phyloP scores from a whole-genome alignment of 2,113 vertebrate genomes.

The Capricornis sumatraensis region DNA sequence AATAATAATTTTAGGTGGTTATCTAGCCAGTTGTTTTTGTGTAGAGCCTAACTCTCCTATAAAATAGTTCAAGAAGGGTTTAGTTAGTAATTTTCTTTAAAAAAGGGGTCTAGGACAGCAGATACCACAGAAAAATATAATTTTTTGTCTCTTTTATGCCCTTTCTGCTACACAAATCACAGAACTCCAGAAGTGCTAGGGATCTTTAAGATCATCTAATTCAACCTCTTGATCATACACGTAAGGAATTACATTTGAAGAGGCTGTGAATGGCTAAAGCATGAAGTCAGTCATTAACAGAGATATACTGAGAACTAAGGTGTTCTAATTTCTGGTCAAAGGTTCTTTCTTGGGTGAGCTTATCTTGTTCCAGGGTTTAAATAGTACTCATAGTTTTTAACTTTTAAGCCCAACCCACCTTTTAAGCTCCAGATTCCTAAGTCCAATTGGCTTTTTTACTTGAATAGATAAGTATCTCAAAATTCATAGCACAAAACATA shows the following conservation, averaged over 20 bases:
- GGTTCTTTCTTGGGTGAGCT: background rate
- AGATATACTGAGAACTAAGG: background rate
- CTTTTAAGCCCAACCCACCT: background rate
- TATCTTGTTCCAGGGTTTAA: background rate
- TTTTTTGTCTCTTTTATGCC: background rate
- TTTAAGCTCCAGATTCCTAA: background rate
- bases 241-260: background rate
- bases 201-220: background rate
- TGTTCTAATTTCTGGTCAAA: background rate
- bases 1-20: conserved; percentile 51
- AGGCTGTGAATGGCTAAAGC: background rate
- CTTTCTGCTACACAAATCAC: background rate
- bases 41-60: conserved; percentile 37
- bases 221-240: background rate
- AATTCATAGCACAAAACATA: background rate
- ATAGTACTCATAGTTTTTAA: background rate
- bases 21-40: conserved; percentile 9
- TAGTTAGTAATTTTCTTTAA: conserved; percentile 30
- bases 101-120: background rate
- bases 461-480: background rate
- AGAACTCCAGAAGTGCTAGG: background rate
- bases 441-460: background rate
- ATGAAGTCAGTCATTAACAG: background rate
- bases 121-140: background rate
- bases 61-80: conserved; percentile 40